Evolutionary conservation across 2,113 vertebrate species (phyloP).

Genomic region (Myotis brandtii): DNA sequence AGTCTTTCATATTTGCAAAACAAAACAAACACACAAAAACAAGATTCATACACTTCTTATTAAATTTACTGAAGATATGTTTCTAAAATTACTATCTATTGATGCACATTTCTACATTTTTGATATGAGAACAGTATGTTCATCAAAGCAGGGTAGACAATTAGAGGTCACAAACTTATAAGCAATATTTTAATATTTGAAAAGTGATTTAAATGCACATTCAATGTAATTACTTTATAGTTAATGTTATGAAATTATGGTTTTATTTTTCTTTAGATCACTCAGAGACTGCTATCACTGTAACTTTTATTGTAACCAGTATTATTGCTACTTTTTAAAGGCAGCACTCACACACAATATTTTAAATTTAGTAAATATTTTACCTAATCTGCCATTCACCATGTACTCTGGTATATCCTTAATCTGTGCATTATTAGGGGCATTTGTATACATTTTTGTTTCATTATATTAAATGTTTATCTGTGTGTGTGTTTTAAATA

Average conservation of each 20-base stretch:
- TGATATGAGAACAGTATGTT: neutral
- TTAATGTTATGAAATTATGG: neutral
- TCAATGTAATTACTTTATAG: neutral
- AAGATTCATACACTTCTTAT: neutral
- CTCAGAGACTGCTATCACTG: neutral
- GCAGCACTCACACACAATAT: neutral
- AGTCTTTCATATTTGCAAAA: neutral
- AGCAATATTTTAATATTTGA: neutral
- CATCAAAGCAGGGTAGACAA: too few relatives aligned
- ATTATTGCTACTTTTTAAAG: neutral
- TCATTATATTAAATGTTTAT: neutral
- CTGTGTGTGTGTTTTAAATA: neutral
- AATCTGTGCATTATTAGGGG: neutral
- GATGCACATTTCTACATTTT: neutral
- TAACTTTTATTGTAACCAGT: neutral
- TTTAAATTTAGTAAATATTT: neutral
- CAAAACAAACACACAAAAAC: neutral
- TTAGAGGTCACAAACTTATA: neutral
- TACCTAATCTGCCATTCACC: neutral
- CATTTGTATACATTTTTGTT: neutral
- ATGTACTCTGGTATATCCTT: neutral
- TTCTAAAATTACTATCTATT: neutral
- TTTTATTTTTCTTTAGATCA: neutral
- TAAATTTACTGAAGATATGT: neutral
- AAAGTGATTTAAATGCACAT: neutral